A percentile compares a stretch with the other conserved stretches of the same genome.
phyloP scores from a whole-genome alignment of 1,140 invertebrate species.

The Varroa destructor region DNA sequence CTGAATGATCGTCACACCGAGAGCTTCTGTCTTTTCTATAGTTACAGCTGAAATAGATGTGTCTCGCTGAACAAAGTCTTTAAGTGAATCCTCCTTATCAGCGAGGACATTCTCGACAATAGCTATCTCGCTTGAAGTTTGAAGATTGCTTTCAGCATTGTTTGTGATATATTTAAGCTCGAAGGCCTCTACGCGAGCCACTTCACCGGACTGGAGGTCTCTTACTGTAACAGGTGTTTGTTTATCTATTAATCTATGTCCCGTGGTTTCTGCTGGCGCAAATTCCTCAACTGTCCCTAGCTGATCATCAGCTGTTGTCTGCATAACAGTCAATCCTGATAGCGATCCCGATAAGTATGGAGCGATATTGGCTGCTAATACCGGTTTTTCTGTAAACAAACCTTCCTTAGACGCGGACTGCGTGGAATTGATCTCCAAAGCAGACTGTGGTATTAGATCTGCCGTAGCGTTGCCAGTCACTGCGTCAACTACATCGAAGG shows the following conservation, averaged over 20 bases:
- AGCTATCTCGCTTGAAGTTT: background rate
- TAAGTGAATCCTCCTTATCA: background rate
- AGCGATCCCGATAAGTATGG: background rate
- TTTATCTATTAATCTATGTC: background rate
- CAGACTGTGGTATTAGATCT: background rate
- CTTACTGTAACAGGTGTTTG: background rate
- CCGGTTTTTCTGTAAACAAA: background rate
- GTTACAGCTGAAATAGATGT: background rate
- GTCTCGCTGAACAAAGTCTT: background rate
- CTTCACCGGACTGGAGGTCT: background rate
- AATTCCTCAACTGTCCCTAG: background rate
- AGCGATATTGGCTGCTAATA: background rate
- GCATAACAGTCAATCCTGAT: background rate
- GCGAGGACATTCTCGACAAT: background rate
- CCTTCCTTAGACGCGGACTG: background rate
- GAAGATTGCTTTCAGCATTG: background rate
- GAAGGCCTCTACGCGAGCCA: background rate
- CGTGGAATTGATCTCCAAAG: conserved; percentile 1
- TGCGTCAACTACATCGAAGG: background rate
- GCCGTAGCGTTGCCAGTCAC: background rate
- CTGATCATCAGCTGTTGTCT: background rate
- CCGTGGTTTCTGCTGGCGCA: background rate
- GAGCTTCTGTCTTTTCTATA: conserved; percentile 1
- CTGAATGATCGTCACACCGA: background rate
- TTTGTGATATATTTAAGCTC: conserved; percentile 14